Evolutionary conservation across 2,888 invertebrate genomes (phyloP), one percentile per base, ranked within the genome.

Genomic region (Lasius platythorax): DNA sequence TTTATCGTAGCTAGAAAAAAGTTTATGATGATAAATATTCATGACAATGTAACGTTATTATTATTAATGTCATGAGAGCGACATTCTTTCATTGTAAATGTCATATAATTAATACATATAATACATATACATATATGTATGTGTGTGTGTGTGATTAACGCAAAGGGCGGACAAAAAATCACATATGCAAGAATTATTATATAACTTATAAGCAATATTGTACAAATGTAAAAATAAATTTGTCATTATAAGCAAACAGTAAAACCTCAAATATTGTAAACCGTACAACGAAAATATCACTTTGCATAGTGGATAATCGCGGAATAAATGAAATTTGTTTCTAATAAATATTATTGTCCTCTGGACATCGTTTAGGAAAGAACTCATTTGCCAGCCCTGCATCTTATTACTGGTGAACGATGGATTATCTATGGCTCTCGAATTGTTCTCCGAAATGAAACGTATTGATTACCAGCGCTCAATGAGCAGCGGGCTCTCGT

Each of bases 401-500:
- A 63, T 43, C 37, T 83, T 83, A 73, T 82, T 68, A 63, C 56
- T 18, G n/a, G 33, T n/a, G 78, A 82, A 67, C 66, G 89, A 66
- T 63, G 73, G 72, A 76, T 75, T 74, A 85, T 61, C 82, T 79
- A 30, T 33, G 78, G 56, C 46, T 61, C 68, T 67, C 83, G 85
- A 84, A 88, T 88, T 89, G 90, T 90, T 89, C 91, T 89, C 82
- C 83, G 84, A 87, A 91, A 91, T 89, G 87, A 89, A 91, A 88
- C 87, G 87, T 90, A 86, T 89, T 86, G 89, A 89, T 91, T 88
- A 87, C 86, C 87, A 82, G 89, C 85, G 83, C 68, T 87, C 90
- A 86, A 86, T 87, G 87, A 86, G 70, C 89, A 53, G 46, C 67
- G 66, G 63, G 66, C 72, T 73, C 72, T 46, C 68, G 63, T 83